Evolutionary conservation across 2,113 vertebrate species (phyloP).

Genomic region (Glaucomys volans): DNA sequence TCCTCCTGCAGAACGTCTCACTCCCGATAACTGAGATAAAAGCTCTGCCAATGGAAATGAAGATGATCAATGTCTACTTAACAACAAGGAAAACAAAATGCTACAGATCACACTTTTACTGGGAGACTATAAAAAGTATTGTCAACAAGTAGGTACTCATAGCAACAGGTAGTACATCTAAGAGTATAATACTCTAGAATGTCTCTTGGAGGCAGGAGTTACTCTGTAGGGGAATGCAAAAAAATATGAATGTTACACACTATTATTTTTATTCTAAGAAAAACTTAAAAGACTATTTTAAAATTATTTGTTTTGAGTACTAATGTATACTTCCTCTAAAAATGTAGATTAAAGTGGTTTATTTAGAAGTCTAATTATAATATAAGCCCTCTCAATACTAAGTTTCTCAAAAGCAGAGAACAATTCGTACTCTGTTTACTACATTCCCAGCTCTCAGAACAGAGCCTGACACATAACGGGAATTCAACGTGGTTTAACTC

Average conservation of each 20-base stretch:
- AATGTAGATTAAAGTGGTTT: neutral
- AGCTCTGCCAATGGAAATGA: constrained; percentile 91
- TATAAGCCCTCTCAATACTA: neutral
- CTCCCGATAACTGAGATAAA: constrained; percentile 98
- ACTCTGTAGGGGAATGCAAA: neutral
- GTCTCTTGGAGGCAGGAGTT: neutral
- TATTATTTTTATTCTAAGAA: neutral
- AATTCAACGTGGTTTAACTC: no score
- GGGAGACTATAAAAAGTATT: neutral
- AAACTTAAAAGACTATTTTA: neutral
- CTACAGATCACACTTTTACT: neutral
- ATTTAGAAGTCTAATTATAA: neutral
- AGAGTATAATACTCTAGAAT: neutral
- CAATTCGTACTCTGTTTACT: neutral
- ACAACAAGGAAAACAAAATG: neutral
- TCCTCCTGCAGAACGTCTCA: constrained; percentile 97
- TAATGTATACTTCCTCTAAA: constrained; percentile 10
- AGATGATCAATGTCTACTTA: neutral
- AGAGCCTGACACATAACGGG: neutral
- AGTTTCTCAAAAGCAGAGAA: neutral
- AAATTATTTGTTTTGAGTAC: neutral
- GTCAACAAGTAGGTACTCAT: neutral
- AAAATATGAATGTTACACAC: neutral
- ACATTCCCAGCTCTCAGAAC: neutral
- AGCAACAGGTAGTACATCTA: neutral